Evolutionary conservation across 2,888 invertebrate species (phyloP).

Genomic region (Andrena trimmerana): DNA sequence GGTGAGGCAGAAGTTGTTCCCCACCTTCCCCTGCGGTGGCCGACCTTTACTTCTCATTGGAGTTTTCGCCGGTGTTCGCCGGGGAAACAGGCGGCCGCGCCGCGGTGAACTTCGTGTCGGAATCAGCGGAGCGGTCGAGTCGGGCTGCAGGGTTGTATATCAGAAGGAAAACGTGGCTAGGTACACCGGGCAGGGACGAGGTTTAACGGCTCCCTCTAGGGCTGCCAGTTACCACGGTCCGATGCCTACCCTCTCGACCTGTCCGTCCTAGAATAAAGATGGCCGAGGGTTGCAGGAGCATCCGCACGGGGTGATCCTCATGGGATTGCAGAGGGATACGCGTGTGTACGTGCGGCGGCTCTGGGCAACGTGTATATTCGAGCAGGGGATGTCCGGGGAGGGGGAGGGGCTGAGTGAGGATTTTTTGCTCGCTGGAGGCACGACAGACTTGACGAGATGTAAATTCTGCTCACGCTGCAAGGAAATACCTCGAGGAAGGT

Average conservation of each 20-base stretch:
- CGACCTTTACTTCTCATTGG: conserved; percentile 70
- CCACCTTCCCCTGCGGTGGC: not conserved
- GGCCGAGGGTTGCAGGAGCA: conserved; percentile 76
- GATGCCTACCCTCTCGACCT: conserved; percentile 84
- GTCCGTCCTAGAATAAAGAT: conserved; percentile 84
- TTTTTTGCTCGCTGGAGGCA: conserved; percentile 36
- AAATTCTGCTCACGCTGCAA: conserved; percentile 56
- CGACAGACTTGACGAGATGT: conserved; percentile 68
- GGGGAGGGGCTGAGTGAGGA: not conserved
- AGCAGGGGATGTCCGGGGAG: conserved; percentile 8
- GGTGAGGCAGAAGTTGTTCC: conserved; percentile 40
- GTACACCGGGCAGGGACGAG: conserved; percentile 79
- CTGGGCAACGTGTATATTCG: conserved; percentile 12
- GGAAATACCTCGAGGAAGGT: conserved; percentile 45
- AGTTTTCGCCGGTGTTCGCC: conserved; percentile 68
- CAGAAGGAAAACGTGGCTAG: conserved; percentile 77
- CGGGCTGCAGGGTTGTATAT: conserved; percentile 79
- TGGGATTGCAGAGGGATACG: conserved; percentile 76
- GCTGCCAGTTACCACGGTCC: conserved; percentile 84
- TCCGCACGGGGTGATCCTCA: conserved; percentile 74
- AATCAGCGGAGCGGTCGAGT: conserved; percentile 76
- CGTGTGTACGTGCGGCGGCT: conserved; percentile 30
- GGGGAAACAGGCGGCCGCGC: conserved; percentile 58
- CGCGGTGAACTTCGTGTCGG: conserved; percentile 71
- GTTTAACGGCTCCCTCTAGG: conserved; percentile 85